Conservation (phyloP, 1,140 invertebrate species). For the Cydia strobilella region DNA sequence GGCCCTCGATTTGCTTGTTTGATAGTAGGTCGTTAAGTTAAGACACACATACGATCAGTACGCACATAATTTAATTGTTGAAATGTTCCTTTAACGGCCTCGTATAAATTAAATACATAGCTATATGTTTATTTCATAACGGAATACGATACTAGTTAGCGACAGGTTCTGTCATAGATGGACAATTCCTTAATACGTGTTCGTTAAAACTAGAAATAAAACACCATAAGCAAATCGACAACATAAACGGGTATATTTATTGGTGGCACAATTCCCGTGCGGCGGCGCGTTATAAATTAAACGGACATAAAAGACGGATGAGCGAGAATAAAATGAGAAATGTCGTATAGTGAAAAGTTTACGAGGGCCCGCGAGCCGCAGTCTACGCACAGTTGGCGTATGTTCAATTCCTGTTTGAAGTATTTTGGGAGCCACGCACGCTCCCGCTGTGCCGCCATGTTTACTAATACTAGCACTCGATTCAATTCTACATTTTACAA, state of each 20-base stretch:
- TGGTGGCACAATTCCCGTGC: slow-evolving; percentile 46
- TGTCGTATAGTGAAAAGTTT: slow-evolving; percentile 75
- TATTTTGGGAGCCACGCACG: slow-evolving; percentile 74
- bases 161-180: not conserved
- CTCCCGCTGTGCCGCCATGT: slow-evolving; percentile 57
- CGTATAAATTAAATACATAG: not conserved
- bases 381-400: slow-evolving; percentile 77
- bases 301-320: slow-evolving; percentile 61
- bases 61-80: slow-evolving; percentile 27
- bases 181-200: not conserved
- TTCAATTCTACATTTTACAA: slow-evolving; percentile 75
- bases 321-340: slow-evolving; percentile 71
- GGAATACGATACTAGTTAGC: not conserved
- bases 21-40: slow-evolving; percentile 31
- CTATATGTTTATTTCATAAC: not conserved
- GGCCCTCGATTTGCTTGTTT: slow-evolving; percentile 29
- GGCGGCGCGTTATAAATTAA: slow-evolving; percentile 60
- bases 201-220: not conserved
- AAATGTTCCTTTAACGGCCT: slow-evolving; percentile 23
- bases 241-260: slow-evolving; percentile 39
- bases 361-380: slow-evolving; percentile 65
- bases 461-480: slow-evolving; percentile 75
- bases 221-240: slow-evolving; percentile 34
- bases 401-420: slow-evolving; percentile 76
- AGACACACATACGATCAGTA: slow-evolving; percentile 21